A percentile compares a stretch with the other conserved stretches of the same genome.
Evolutionary conservation across 2,888 invertebrate species (phyloP).

Genomic region (Myathropa florea): DNA sequence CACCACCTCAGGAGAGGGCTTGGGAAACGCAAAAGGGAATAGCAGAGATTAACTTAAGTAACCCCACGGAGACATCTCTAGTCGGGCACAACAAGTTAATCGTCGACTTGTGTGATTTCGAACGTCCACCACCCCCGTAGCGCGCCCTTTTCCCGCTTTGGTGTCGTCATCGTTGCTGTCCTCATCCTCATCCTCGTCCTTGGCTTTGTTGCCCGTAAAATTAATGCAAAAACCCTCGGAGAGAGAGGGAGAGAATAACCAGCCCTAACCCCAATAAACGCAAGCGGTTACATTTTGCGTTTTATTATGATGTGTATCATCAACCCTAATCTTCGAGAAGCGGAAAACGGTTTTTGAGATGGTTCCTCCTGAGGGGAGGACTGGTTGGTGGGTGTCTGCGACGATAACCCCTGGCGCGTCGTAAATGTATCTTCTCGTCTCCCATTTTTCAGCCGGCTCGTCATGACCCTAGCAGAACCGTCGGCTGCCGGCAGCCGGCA

Average conservation of each 20-base stretch:
- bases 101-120: conserved; percentile 30
- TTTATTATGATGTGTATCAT: conserved; percentile 63
- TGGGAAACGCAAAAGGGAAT: background rate
- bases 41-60: conserved; percentile 28
- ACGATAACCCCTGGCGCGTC: conserved; percentile 57
- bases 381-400: conserved; percentile 65
- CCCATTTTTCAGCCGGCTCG: conserved; percentile 58
- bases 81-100: conserved; percentile 66
- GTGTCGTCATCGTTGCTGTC: background rate
- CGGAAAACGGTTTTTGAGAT: conserved; percentile 39
- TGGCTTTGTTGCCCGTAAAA: conserved; percentile 35
- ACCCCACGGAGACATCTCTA: conserved; percentile 26
- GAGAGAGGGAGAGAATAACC: conserved; percentile 30
- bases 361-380: conserved; percentile 40
- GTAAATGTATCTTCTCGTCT: conserved; percentile 44
- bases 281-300: conserved; percentile 64
- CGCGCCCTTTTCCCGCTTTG: background rate
- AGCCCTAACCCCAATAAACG: conserved; percentile 53
- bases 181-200: background rate
- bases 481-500: conserved; percentile 12
- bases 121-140: background rate
- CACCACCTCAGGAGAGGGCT: background rate
- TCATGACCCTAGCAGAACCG: conserved; percentile 52
- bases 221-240: conserved; percentile 53
- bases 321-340: conserved; percentile 64